A percentile compares a stretch with the other conserved stretches of the same genome.
Conservation (phyloP, 1,140 invertebrate species). For the Palaemon carinicauda region DNA sequence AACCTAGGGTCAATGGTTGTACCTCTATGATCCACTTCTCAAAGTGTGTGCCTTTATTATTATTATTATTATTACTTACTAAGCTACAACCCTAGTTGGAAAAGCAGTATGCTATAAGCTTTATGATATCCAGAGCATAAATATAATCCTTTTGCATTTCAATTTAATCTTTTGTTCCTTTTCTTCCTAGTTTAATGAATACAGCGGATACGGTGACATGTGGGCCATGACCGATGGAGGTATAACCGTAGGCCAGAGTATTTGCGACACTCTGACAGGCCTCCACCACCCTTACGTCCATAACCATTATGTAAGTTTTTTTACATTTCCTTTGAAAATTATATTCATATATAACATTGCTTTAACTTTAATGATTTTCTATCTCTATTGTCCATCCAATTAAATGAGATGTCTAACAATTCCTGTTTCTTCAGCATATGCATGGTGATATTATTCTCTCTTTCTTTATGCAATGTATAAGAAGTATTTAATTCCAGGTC, state of each 20-base stretch:
- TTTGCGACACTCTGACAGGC: background rate
- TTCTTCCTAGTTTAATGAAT: background rate
- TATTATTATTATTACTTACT: too few species aligned
- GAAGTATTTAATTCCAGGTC: background rate
- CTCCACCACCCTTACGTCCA: background rate
- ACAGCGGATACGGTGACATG: background rate
- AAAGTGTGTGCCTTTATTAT: too few species aligned
- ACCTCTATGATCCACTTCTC: too few species aligned
- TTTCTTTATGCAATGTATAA: background rate
- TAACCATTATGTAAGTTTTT: background rate
- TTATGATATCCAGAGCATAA: background rate
- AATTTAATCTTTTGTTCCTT: background rate
- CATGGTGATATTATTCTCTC: background rate
- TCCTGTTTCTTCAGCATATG: background rate
- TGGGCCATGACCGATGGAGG: background rate
- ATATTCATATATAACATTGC: background rate
- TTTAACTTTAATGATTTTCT: too few species aligned
- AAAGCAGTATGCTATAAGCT: too few species aligned
- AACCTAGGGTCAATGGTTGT: too few species aligned
- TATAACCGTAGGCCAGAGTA: background rate
- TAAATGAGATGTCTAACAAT: too few species aligned
- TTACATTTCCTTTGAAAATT: background rate
- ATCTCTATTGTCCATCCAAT: too few species aligned
- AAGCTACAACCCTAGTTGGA: too few species aligned
- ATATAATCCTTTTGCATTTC: too few species aligned